Conservation (phyloP, 2,797 vertebrate genomes). For the Amblyopsis hoosieri region DNA sequence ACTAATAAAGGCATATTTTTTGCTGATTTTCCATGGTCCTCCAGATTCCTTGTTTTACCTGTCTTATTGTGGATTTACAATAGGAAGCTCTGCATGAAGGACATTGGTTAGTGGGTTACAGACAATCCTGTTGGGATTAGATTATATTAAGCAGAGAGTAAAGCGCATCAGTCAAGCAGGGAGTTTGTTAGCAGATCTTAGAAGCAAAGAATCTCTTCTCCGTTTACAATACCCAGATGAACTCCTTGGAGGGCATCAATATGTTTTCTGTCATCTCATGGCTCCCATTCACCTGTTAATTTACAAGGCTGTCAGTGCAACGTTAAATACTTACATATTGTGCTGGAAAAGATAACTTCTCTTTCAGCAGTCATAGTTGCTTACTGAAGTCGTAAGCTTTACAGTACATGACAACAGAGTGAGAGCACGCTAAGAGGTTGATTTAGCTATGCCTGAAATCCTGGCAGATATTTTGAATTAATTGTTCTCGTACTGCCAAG, state of each 20-base stretch:
- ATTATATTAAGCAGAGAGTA: constrained; percentile 14
- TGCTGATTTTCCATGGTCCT: neutral
- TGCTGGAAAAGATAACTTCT: neutral
- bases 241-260: constrained; percentile 74
- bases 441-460: neutral
- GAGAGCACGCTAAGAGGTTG: neutral
- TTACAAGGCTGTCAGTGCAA: constrained; percentile 62
- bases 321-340: constrained; percentile 13
- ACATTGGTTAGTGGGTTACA: constrained; percentile 66
- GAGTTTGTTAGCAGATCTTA: constrained; percentile 43
- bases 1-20: neutral
- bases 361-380: neutral
- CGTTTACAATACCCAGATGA: constrained; percentile 90
- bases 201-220: constrained; percentile 48
- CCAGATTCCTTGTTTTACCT: constrained; percentile 10
- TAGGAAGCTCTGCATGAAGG: constrained; percentile 25
- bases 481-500: neutral
- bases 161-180: constrained; percentile 30
- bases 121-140: constrained; percentile 32
- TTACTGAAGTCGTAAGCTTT: no score
- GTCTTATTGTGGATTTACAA: constrained; percentile 3
- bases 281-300: constrained; percentile 91
- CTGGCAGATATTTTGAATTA: neutral
- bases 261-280: constrained; percentile 76
- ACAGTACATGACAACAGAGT: no score